Conservation (phyloP, 53 echinoderm and acorn worm species). For the Echinarachnius parma region DNA sequence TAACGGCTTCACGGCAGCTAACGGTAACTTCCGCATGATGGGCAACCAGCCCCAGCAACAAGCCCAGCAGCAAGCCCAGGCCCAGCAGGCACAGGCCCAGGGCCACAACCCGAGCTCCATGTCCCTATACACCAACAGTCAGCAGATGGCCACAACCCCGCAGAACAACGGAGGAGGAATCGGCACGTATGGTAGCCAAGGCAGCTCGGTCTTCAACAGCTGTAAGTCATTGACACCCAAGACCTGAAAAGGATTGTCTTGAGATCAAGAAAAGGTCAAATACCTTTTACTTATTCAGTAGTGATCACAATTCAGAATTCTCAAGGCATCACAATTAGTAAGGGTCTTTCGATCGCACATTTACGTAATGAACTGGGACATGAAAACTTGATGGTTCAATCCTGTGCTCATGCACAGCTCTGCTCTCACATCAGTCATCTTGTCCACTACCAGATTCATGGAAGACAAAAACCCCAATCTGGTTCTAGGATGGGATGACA, state of each 20-base stretch:
- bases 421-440: too few relatives aligned
- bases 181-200: conserved; percentile 62
- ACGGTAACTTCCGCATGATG: conserved; percentile 85
- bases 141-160: conserved; percentile 71
- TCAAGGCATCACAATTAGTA: too few relatives aligned
- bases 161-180: conserved; percentile 74
- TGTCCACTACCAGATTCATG: too few relatives aligned
- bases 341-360: too few relatives aligned
- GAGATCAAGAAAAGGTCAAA: not conserved
- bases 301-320: too few relatives aligned
- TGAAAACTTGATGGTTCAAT: too few relatives aligned
- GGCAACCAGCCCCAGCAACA: conserved; percentile 51
- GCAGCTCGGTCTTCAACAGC: conserved; percentile 84
- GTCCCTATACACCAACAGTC: conserved; percentile 91
- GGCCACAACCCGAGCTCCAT: conserved; percentile 63
- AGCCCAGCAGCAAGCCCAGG: conserved; percentile 52
- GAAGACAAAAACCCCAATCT: too few relatives aligned
- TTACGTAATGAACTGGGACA: too few relatives aligned
- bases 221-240: conserved; percentile 49
- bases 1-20: conserved; percentile 54
- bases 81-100: conserved; percentile 56
- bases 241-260: not conserved
- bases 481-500: too few relatives aligned
- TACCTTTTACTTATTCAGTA: too few relatives aligned
- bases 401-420: too few relatives aligned